These are phyloP conservation scores for Erebia aethiops DNA, from an alignment of 2,888 invertebrate genomes.

Conservation along the genomic window DNA sequence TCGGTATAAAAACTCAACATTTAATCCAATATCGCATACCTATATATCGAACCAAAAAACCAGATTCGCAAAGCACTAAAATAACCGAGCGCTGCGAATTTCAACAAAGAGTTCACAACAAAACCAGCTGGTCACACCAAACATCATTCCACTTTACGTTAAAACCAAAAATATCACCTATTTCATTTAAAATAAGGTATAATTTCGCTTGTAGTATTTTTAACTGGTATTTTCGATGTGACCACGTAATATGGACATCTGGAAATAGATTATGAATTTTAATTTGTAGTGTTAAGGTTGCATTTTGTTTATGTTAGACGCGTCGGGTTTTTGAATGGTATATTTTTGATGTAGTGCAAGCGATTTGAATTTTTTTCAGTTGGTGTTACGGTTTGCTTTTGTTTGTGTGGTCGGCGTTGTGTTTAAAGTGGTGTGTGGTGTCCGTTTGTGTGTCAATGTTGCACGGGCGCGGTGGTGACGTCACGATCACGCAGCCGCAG, in stretches of 20 bases:
- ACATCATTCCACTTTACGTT: background rate
- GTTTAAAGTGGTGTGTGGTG: conserved; percentile 18
- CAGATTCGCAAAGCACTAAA: conserved; percentile 18
- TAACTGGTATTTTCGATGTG: conserved; percentile 24
- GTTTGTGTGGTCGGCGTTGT: background rate
- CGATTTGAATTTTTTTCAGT: background rate
- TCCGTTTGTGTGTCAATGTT: conserved; percentile 45
- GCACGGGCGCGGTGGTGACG: conserved; percentile 52
- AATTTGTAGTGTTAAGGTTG: background rate
- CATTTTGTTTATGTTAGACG: background rate
- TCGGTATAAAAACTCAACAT: background rate
- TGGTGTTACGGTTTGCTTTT: background rate
- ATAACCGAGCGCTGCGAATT: conserved; percentile 23
- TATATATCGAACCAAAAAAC: conserved; percentile 6
- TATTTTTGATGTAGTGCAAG: background rate
- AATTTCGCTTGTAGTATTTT: conserved; percentile 6
- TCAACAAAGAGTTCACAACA: conserved; percentile 21
- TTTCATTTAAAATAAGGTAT: background rate
- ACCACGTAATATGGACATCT: conserved; percentile 2
- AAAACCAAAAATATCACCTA: conserved; percentile 12
- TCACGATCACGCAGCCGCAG: conserved; percentile 52
- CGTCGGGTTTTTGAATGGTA: background rate
- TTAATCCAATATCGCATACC: background rate
- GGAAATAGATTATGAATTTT: background rate
- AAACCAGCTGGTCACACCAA: conserved; percentile 23